Evolutionary conservation across 2,888 invertebrate species (phyloP).

Genomic region (Anoncus sp.): DNA sequence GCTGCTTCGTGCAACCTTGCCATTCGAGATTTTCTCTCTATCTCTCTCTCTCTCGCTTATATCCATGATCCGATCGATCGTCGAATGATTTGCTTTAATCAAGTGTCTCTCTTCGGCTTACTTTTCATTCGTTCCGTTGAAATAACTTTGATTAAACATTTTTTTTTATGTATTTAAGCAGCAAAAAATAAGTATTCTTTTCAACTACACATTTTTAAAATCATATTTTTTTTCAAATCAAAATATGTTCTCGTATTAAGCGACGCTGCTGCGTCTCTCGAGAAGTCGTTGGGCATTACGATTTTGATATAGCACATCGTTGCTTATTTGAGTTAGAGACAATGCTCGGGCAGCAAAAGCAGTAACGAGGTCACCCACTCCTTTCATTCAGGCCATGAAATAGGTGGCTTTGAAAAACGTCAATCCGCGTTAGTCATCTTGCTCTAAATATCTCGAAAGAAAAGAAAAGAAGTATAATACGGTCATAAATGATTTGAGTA

Average conservation of each 20-base stretch:
- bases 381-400: slow-evolving; percentile 6
- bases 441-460: background rate
- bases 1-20: slow-evolving; percentile 18
- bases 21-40: background rate
- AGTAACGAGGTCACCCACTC: background rate
- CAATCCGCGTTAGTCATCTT: background rate
- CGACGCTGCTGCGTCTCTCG: no score
- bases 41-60: background rate
- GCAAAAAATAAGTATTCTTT: no score
- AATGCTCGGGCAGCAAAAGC: background rate
- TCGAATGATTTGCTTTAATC: background rate
- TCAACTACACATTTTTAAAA: no score
- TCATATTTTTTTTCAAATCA: no score
- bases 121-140: background rate
- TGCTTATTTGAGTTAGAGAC: background rate
- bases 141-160: no score
- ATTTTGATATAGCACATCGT: background rate
- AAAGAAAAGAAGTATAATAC: background rate
- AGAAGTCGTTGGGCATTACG: background rate
- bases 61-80: slow-evolving; percentile 21
- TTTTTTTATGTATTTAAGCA: no score
- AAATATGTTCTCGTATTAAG: no score
- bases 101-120: background rate
- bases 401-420: background rate
- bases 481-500: background rate